Evolutionary conservation across 2,888 invertebrate genomes (phyloP).

Genomic region (Ophion slaviceki): DNA sequence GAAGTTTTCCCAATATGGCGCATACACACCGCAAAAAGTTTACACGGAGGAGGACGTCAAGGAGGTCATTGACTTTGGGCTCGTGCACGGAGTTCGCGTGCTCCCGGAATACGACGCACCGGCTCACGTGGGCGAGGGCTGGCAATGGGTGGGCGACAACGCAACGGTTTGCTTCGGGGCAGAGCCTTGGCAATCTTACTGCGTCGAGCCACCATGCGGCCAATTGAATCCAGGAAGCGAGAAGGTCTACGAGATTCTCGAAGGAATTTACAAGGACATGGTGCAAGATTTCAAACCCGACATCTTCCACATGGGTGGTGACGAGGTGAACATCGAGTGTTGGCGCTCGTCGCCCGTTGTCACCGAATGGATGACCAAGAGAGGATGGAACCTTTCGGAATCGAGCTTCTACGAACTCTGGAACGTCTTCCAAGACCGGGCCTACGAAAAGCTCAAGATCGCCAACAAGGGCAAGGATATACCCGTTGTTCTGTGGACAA

Average conservation of each 20-base stretch:
- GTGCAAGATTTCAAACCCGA: slow-evolving; percentile 89
- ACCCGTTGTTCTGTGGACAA: slow-evolving; percentile 92
- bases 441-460: slow-evolving; percentile 86
- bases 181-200: slow-evolving; percentile 89
- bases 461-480: slow-evolving; percentile 85
- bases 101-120: slow-evolving; percentile 97
- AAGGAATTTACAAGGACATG: slow-evolving; percentile 91
- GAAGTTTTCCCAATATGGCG: slow-evolving; percentile 90
- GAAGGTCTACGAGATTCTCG: slow-evolving; percentile 88
- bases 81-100: slow-evolving; percentile 92
- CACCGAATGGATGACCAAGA: slow-evolving; percentile 88
- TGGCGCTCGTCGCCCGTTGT: slow-evolving; percentile 91
- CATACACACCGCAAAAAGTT: slow-evolving; percentile 90
- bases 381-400: slow-evolving; percentile 87
- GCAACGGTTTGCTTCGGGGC: slow-evolving; percentile 84
- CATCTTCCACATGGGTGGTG: slow-evolving; percentile 95
- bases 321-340: slow-evolving; percentile 89
- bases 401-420: slow-evolving; percentile 79
- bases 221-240: slow-evolving; percentile 91
- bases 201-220: slow-evolving; percentile 94
- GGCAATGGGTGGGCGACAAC: slow-evolving; percentile 86
- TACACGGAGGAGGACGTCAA: slow-evolving; percentile 83
- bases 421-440: slow-evolving; percentile 88
- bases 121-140: slow-evolving; percentile 94
- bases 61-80: slow-evolving; percentile 88